Conservation (phyloP, 2,113 vertebrate genomes). For the Romanogobio albipinnatus region DNA sequence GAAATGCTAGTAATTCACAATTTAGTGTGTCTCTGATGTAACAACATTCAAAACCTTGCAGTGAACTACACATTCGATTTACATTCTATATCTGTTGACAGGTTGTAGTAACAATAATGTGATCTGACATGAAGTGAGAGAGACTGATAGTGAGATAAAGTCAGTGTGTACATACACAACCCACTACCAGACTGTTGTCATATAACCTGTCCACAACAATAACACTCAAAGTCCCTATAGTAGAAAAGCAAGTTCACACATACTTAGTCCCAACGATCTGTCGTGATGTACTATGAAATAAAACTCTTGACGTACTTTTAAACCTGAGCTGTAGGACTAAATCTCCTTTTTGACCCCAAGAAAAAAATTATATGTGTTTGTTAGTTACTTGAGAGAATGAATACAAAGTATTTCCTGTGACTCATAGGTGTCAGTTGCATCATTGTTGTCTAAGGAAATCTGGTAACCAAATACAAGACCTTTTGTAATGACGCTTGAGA, state of each 20-base stretch:
- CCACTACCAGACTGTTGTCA: background rate
- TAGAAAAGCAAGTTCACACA: background rate
- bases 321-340: background rate
- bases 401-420: background rate
- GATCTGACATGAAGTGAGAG: background rate
- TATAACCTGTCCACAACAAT: constrained; percentile 1
- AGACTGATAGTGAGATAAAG: background rate
- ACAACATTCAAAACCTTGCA: background rate
- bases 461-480: background rate
- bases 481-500: background rate
- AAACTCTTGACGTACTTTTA: background rate
- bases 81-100: background rate
- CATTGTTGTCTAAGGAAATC: constrained; percentile 7
- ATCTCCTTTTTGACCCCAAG: background rate
- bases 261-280: too few relatives aligned
- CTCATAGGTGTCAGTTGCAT: background rate
- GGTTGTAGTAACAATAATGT: background rate
- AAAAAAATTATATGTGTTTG: constrained; percentile 6
- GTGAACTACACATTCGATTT: background rate
- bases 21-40: background rate
- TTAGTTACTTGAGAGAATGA: background rate
- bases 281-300: background rate
- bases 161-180: background rate
- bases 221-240: background rate
- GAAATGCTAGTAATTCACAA: background rate